Conservation (phyloP, 2,797 vertebrate genomes). For the Sebastes trivittatus region DNA sequence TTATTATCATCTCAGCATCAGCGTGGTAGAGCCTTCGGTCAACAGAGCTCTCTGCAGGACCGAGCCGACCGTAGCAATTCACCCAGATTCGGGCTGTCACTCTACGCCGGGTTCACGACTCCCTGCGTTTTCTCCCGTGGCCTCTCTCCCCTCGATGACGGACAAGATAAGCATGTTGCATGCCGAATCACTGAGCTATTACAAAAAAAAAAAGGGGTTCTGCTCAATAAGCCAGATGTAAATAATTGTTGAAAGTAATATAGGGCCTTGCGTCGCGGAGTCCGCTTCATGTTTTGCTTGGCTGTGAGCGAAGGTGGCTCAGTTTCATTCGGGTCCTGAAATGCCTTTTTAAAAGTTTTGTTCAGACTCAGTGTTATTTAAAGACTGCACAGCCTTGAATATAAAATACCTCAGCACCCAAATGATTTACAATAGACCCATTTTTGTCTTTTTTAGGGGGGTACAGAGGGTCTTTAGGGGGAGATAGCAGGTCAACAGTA, state of each 20-base stretch:
- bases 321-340: constrained; percentile 65
- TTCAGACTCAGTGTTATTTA: constrained; percentile 66
- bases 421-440: constrained; percentile 2
- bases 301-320: constrained; percentile 48
- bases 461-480: background rate
- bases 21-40: constrained; percentile 45
- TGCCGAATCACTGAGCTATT: constrained; percentile 56
- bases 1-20: constrained; percentile 52
- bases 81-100: constrained; percentile 55
- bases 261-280: constrained; percentile 40
- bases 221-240: constrained; percentile 78
- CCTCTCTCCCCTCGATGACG: constrained; percentile 57
- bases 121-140: constrained; percentile 59
- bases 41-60: constrained; percentile 50
- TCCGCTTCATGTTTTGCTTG: constrained; percentile 74
- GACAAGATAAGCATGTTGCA: constrained; percentile 74
- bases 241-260: constrained; percentile 78
- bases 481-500: background rate
- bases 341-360: constrained; percentile 69
- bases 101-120: constrained; percentile 59
- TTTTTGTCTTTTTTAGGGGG: no score
- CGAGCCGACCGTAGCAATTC: background rate
- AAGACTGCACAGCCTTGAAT: constrained; percentile 42
- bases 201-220: constrained; percentile 50
- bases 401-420: constrained; percentile 39